A percentile compares a stretch with the other conserved stretches of the same genome.
These are phyloP conservation scores for Pristionchus arcanus DNA, from an alignment of 2,888 invertebrate species.

Conservation along the genomic window DNA sequence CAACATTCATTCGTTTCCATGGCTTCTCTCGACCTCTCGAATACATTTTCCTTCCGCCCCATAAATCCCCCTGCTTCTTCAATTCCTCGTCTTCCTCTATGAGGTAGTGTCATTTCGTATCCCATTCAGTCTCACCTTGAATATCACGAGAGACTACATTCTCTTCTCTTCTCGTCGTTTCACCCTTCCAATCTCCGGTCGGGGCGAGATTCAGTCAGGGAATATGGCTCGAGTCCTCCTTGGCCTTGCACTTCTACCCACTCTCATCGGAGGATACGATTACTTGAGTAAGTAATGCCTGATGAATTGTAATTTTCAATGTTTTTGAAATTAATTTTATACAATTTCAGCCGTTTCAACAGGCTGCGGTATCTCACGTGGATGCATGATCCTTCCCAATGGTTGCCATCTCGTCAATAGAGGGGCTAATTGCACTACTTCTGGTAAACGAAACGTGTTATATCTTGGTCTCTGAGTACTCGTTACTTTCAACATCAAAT, in stretches of 20 bases:
- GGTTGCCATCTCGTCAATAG: slow-evolving; percentile 21
- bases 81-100: background rate
- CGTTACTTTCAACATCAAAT: background rate
- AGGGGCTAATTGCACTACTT: slow-evolving; percentile 46
- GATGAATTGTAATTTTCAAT: background rate
- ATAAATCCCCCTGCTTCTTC: background rate
- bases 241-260: background rate
- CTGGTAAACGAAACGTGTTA: slow-evolving; percentile 5
- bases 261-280: background rate
- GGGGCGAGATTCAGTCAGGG: background rate
- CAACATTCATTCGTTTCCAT: background rate
- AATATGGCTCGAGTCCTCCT: background rate
- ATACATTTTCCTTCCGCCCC: background rate
- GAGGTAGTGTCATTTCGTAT: background rate
- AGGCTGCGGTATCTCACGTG: slow-evolving; percentile 23
- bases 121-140: background rate
- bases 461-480: background rate
- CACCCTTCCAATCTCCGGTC: slow-evolving; percentile 17
- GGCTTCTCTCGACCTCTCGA: slow-evolving; percentile 13
- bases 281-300: slow-evolving; percentile 25
- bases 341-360: slow-evolving; percentile 1
- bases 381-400: slow-evolving; percentile 46
- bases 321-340: background rate
- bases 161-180: background rate
- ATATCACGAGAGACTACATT: slow-evolving; percentile 30